Evolutionary conservation across 2,113 vertebrate species (phyloP), one percentile per base, ranked within the genome.

Genomic region (Podarcis muralis): DNA sequence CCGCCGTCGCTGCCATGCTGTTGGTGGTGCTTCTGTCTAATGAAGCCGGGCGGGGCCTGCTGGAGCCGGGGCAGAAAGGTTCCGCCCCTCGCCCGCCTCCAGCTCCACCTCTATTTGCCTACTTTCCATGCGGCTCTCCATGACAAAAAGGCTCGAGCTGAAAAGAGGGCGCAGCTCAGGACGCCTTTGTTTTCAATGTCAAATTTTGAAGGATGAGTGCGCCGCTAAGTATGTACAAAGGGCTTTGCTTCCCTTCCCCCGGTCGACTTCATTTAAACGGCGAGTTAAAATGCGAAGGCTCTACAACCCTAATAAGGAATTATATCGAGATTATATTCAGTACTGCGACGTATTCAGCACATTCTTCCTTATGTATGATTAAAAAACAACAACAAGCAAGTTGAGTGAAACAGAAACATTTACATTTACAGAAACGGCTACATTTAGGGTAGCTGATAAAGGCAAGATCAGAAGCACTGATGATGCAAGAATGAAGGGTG

Each of bases 1-100:
- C 81, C n/a, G 48, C 68, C 3, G 72, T 35, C 16, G 75, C 62
- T 88, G 81, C 87, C 87, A 88, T 83, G 62, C 87, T 69, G 81
- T 6, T 27, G n/a, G 13, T 27, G 82, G 74, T 83, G 81, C 74
- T 78, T 22, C 82, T 77, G 15, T 30, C 82, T 84, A 84, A 78
- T 78, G 74, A 40, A 35, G 7, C 62, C 65, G 87, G 87, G 74
- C 62, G 87, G 62, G 72, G 81, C 59, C 59, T 8, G 62, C 30
- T 6, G 40, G 72, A 77, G 59, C n/a, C n/a, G 65, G 3, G 72
- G 22, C 13, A 48, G n/a, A 68, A 88, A 66, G 81, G 72, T 84
- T 53, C 87, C 72, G 40, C 87, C 87, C 40, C 57, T 27, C 6
- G 9, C 22, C 78, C 86, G 66, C 48, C 77, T 30, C 32, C 13